Percentiles rank a stretch among this genome's conserved stretches.
phyloP scores from a whole-genome alignment of 2,113 vertebrate species.

The Columba livia region DNA sequence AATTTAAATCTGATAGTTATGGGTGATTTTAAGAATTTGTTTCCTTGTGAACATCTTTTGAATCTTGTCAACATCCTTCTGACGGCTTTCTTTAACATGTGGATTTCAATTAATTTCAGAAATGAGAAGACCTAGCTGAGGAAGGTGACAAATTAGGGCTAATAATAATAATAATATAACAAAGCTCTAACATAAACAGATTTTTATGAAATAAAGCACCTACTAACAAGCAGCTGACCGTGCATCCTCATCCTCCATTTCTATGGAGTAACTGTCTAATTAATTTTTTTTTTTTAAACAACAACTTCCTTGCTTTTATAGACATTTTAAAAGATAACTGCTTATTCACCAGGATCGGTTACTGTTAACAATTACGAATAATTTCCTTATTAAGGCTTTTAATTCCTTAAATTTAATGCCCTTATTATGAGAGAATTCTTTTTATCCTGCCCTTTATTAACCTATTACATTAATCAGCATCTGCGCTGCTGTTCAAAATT shows the following conservation, averaged over 20 bases:
- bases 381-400: slow-evolving; percentile 31
- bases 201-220: neutral
- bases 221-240: neutral
- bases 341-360: neutral
- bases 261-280: neutral
- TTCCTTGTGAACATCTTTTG: neutral
- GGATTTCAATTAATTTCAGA: neutral
- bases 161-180: neutral
- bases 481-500: slow-evolving; percentile 12
- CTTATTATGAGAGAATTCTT: slow-evolving; percentile 14
- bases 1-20: neutral
- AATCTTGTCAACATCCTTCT: neutral
- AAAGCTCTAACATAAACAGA: neutral
- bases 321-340: neutral
- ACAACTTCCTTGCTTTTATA: neutral
- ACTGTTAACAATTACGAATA: neutral
- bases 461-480: slow-evolving; percentile 49
- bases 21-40: neutral
- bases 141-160: neutral
- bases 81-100: neutral
- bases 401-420: slow-evolving; percentile 18
- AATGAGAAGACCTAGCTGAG: neutral
- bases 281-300: neutral
- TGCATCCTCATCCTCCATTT: neutral
- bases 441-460: slow-evolving; percentile 59